Evolutionary conservation across 2,797 vertebrate species (phyloP).

Genomic region (Selene dorsalis): DNA sequence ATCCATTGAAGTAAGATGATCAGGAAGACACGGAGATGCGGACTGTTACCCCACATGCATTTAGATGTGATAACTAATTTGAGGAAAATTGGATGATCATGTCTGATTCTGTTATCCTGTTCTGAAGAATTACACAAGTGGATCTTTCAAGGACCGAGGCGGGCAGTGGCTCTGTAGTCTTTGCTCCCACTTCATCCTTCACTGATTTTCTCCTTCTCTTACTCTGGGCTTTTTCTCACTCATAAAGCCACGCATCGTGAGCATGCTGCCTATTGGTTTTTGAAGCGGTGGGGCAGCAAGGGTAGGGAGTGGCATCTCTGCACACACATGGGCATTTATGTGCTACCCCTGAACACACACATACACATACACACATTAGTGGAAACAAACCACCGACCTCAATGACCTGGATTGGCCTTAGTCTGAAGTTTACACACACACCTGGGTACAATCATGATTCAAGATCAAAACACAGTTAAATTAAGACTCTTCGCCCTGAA

Average conservation of each 20-base stretch:
- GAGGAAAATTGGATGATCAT: conserved; percentile 29
- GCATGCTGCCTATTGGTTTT: conserved; percentile 76
- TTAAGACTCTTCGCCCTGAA: conserved; percentile 13
- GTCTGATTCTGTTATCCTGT: conserved; percentile 37
- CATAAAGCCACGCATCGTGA: conserved; percentile 71
- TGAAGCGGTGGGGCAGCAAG: conserved; percentile 55
- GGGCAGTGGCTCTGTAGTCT: conserved; percentile 43
- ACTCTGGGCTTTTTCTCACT: conserved; percentile 63
- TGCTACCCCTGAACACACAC: conserved; percentile 15
- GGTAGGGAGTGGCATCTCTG: conserved; percentile 72
- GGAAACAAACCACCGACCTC: conserved; percentile 23
- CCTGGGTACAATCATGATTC: conserved; percentile 13
- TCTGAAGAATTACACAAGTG: conserved; percentile 33
- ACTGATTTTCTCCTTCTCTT: conserved; percentile 53
- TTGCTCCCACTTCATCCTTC: conserved; percentile 57
- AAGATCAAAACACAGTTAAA: conserved; percentile 22
- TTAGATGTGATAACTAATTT: conserved; percentile 37
- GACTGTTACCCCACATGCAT: conserved; percentile 31
- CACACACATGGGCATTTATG: conserved; percentile 35
- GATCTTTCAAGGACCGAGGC: conserved; percentile 41
- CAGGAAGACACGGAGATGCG: conserved; percentile 25
- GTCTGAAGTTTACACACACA: conserved; percentile 3
- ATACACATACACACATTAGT: conserved; percentile 18
- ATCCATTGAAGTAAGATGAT: conserved; percentile 48
- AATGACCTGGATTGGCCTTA: conserved; percentile 1